These are phyloP conservation scores for Pholis gunnellus DNA, from an alignment of 2,113 vertebrate species.

Conservation along the genomic window DNA sequence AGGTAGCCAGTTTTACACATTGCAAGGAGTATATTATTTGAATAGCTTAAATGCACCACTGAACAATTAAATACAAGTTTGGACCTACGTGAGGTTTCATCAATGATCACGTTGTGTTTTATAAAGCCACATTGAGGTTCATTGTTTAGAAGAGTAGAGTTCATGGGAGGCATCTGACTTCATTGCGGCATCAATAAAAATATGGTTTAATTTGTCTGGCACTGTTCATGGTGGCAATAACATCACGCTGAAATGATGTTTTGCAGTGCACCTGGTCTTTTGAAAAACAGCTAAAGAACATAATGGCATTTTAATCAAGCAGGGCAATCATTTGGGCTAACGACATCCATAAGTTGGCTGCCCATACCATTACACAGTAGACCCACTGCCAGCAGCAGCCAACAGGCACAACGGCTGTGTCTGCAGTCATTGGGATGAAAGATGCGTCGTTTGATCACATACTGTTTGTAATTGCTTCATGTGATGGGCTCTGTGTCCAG, in stretches of 20 bases:
- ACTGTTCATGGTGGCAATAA: neutral
- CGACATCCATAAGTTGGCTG: conserved; percentile 24
- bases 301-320: neutral
- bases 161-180: neutral
- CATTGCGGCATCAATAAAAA: conserved; percentile 28
- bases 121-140: conserved; percentile 2
- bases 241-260: neutral
- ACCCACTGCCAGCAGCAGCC: conserved; percentile 34
- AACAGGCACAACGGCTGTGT: conserved; percentile 12
- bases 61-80: neutral
- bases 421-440: neutral
- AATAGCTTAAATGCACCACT: neutral
- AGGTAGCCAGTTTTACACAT: neutral
- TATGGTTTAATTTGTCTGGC: conserved; percentile 5
- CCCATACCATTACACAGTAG: conserved; percentile 24
- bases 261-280: conserved; percentile 10
- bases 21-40: neutral
- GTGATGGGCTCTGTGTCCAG: neutral
- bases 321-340: conserved; percentile 22
- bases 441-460: neutral
- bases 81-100: neutral
- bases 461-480: neutral
- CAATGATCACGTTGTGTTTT: neutral
- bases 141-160: neutral
- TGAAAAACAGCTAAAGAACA: too few relatives aligned